Evolutionary conservation across 2,113 vertebrate genomes (phyloP).

Genomic region (Rhynchomys soricoides): DNA sequence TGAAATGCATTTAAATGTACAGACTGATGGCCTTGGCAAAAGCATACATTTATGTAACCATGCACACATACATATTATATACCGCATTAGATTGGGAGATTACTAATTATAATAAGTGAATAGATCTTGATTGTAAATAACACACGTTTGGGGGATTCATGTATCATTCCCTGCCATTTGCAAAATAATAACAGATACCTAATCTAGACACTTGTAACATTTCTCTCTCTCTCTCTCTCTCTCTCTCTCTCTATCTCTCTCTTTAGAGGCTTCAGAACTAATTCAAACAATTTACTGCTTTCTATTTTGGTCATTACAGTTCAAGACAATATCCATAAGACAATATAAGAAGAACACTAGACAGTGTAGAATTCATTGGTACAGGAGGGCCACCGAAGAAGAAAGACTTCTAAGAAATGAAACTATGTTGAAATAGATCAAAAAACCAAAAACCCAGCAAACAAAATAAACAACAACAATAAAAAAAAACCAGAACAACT

Average conservation of each 20-base stretch:
- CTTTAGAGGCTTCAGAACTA: conserved; percentile 49
- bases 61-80: conserved; percentile 25
- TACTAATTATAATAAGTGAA: conserved; percentile 42
- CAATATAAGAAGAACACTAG: conserved; percentile 6
- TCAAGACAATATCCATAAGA: conserved; percentile 43
- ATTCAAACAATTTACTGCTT: conserved; percentile 50
- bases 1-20: conserved; percentile 29
- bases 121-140: conserved; percentile 56
- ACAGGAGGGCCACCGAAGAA: conserved; percentile 9
- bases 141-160: conserved; percentile 17
- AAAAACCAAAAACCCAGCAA: neutral
- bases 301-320: conserved; percentile 36
- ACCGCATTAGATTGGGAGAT: conserved; percentile 43
- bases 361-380: conserved; percentile 23
- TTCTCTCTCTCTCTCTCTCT: neutral
- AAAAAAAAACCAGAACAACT: neutral
- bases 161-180: conserved; percentile 6
- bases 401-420: conserved; percentile 42
- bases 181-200: conserved; percentile 20
- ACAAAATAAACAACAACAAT: no score
- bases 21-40: conserved; percentile 43
- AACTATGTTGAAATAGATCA: neutral
- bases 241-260: neutral
- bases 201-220: conserved; percentile 35
- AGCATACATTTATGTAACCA: conserved; percentile 32